These are phyloP conservation scores for Anthopleura sola DNA, from an alignment of 64 coral and sea anemone genomes.

Conservation along the genomic window DNA sequence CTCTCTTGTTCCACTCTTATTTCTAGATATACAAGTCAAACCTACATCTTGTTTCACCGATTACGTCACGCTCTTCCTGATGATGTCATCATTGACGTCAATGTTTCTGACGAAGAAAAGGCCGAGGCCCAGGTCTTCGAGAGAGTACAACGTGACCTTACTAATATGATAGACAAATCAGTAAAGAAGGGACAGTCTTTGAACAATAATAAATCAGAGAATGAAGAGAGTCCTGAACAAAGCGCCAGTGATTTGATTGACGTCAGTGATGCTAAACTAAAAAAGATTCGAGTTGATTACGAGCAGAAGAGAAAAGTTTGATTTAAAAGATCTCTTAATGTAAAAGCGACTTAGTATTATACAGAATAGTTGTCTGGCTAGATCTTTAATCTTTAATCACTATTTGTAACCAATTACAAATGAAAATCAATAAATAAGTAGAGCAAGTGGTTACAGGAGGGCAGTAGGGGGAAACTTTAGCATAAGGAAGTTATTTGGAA, in stretches of 20 bases:
- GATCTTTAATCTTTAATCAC: no score
- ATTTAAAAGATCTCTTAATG: background rate
- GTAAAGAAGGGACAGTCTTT: background rate
- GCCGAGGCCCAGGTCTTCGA: background rate
- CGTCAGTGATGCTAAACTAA: background rate
- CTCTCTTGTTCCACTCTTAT: no score
- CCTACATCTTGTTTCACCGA: background rate
- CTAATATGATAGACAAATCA: background rate
- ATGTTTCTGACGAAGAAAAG: background rate
- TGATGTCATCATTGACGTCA: constrained; percentile 9
- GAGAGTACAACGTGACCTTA: background rate
- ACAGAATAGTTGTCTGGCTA: no score
- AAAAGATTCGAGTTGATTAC: background rate
- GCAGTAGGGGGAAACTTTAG: no score
- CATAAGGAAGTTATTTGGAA: no score
- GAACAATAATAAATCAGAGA: background rate
- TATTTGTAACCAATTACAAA: no score
- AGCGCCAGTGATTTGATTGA: background rate
- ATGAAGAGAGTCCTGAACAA: background rate
- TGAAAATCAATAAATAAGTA: no score
- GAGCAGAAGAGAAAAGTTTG: background rate
- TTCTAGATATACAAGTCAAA: constrained; percentile 6
- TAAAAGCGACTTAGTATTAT: no score
- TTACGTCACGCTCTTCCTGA: constrained; percentile 4
- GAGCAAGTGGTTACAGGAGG: no score